Base-by-base conservation (phyloP, 2,797 vertebrate species). In the Tarsius wallacei region DNA sequence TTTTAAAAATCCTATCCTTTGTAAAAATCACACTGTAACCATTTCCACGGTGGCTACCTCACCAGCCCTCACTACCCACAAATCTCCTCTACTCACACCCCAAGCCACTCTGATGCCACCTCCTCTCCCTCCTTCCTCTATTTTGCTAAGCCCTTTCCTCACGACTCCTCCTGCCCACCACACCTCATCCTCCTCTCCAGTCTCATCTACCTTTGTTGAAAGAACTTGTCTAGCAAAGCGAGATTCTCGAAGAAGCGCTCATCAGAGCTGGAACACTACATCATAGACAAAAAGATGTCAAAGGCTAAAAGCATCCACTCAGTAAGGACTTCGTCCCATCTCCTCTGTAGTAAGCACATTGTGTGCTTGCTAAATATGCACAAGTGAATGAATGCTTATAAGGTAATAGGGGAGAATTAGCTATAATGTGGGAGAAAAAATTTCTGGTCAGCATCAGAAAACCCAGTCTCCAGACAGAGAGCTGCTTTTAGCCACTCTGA, bases 201-300 rank as follows among this genome's bases (percentile, higher is more conserved):
- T n/a, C 16, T 33, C 57, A 87, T 33, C 51, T 33, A 49, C 89
- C 93, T 93, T 86, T n/a, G 28, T 81, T 33, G 68, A 49, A 93
- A 74, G 42, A 86, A 91, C 19, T 88, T 70, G 21, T 51, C 66
- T 24, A 64, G 16, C 31, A 86, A 26, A 95, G n/a, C 19, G 63
- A 93, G 77, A 94, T 33, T 85, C 28, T 76, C 91, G 7, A 8
- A 84, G 64, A 96, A 64, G 8, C 88, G 22, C 13, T 92, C 85
- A 78, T 51, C 61, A 86, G 84, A 92, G 53, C 21, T 26, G 95
- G 63, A 61, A 71, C 6, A 49, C 22, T 51, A 15, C 9, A 24
- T 63, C 31, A 70, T 31, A 36, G 51, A 7, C 76, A 90, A 87
- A 84, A 24, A 55, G n/a, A 95, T n/a, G 33, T 51, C 22, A 15